phyloP scores from a whole-genome alignment of 2,113 vertebrate genomes.

The Pycnonotus jocosus region DNA sequence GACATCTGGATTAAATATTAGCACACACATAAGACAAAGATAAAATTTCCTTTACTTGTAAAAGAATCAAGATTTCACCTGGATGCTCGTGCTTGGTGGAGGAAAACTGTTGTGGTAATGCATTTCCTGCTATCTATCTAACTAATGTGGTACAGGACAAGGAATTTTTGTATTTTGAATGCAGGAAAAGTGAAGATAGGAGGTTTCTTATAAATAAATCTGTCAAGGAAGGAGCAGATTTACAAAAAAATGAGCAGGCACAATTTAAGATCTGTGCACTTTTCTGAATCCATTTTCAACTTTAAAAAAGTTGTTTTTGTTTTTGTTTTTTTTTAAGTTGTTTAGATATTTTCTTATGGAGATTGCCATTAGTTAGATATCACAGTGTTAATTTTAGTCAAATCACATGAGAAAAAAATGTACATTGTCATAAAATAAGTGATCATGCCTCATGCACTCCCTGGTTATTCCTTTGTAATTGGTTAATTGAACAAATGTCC shows the following conservation, averaged over 20 bases:
- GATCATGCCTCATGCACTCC: not conserved
- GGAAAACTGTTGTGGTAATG: not conserved
- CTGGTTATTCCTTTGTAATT: not conserved
- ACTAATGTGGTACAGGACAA: not conserved
- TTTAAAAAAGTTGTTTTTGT: too few species aligned
- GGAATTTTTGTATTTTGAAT: not conserved
- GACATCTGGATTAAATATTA: not conserved
- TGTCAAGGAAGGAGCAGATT: not conserved
- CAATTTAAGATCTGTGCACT: not conserved
- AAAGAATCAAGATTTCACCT: not conserved
- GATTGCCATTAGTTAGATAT: not conserved
- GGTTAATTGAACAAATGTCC: not conserved
- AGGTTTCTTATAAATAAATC: not conserved
- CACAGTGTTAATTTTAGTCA: not conserved
- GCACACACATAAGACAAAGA: not conserved
- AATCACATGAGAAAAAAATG: not conserved
- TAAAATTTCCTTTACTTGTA: not conserved
- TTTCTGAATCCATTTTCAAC: not conserved
- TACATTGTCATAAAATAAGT: not conserved
- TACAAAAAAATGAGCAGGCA: not conserved
- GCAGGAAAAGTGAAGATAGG: not conserved
- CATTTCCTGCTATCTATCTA: accelerated
- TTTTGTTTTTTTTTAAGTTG: not conserved
- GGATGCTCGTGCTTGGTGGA: not conserved
- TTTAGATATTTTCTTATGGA: not conserved